Evolutionary conservation across 2,797 vertebrate species (phyloP).

Genomic region (Gymnoscopelus braueri): DNA sequence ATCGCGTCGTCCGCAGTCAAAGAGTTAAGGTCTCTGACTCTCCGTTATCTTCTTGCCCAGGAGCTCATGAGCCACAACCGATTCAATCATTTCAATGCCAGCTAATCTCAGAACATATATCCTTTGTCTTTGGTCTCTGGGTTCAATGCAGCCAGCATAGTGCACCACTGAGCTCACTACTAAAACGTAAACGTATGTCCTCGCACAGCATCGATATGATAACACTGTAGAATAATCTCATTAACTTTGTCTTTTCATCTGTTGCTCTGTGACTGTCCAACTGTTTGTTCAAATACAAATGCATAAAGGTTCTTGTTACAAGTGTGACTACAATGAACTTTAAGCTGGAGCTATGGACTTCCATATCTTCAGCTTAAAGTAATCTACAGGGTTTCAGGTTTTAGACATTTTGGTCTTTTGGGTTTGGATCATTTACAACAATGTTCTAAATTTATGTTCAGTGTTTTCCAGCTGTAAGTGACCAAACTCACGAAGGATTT

Average conservation of each 20-base stretch:
- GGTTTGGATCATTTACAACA: too few species aligned
- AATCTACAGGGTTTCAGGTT: background rate
- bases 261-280: background rate
- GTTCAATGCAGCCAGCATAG: background rate
- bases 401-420: too few species aligned
- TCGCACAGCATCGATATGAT: constrained; percentile 10
- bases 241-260: constrained; percentile 13
- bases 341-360: too few species aligned
- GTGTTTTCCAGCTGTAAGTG: too few species aligned
- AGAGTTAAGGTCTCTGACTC: too few species aligned
- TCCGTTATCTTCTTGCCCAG: too few species aligned
- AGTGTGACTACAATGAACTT: constrained; percentile 8
- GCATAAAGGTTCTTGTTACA: constrained; percentile 10
- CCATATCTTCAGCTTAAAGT: constrained; percentile 7
- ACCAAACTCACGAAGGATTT: too few species aligned
- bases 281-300: constrained; percentile 13
- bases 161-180: constrained; percentile 4
- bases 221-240: constrained; percentile 14
- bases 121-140: background rate
- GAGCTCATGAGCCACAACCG: too few species aligned
- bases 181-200: constrained; percentile 16
- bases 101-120: too few species aligned
- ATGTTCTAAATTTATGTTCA: too few species aligned
- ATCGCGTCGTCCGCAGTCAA: too few species aligned
- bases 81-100: too few species aligned